Percentiles rank a stretch among this genome's conserved stretches.
Conservation (phyloP, 2,797 vertebrate species). For the Karalla daura region DNA sequence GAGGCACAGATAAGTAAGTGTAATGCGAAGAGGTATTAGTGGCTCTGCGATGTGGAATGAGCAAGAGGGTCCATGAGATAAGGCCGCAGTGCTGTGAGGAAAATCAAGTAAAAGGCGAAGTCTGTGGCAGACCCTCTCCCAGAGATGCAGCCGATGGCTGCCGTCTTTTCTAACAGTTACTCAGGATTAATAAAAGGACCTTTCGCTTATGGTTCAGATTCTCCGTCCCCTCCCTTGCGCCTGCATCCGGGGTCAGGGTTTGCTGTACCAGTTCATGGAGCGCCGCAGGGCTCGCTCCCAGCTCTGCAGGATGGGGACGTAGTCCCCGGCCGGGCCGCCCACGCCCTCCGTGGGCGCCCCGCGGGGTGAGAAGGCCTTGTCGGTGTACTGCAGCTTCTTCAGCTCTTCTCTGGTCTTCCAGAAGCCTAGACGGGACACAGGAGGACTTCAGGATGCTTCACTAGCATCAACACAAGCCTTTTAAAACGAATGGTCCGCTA, state of each 20-base stretch:
- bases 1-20: neutral
- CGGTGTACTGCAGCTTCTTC: constrained; percentile 86
- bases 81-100: neutral
- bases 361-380: constrained; percentile 86
- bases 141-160: neutral
- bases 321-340: constrained; percentile 56
- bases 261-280: constrained; percentile 91
- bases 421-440: constrained; percentile 82
- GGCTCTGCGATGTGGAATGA: constrained; percentile 7
- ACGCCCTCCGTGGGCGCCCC: constrained; percentile 51
- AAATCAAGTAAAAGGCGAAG: neutral
- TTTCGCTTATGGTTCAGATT: no score
- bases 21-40: constrained; percentile 8
- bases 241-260: constrained; percentile 53
- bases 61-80: neutral
- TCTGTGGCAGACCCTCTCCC: no score
- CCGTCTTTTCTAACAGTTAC: neutral
- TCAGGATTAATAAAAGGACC: no score
- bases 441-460: neutral
- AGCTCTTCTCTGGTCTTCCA: constrained; percentile 91
- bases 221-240: neutral
- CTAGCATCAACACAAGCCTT: neutral
- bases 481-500: neutral
- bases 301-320: constrained; percentile 83
- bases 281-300: constrained; percentile 90